Percentiles rank a stretch among this genome's conserved stretches.
Evolutionary conservation across 2,113 vertebrate genomes (phyloP).

Genomic region (Tupaia chinensis): DNA sequence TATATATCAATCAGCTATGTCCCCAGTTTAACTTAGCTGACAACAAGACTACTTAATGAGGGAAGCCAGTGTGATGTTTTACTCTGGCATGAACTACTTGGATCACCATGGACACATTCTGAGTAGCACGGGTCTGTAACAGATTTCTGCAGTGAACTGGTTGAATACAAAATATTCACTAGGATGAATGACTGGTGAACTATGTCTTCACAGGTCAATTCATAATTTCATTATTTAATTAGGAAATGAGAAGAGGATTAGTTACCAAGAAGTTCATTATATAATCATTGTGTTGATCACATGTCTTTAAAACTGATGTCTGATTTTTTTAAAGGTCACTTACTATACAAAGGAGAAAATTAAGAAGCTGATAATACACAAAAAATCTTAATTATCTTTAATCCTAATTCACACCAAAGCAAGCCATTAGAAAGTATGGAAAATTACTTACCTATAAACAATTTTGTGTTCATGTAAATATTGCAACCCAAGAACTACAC

Average conservation of each 20-base stretch:
- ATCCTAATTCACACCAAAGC: conserved; percentile 36
- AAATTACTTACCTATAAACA: conserved; percentile 95
- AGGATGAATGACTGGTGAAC: neutral
- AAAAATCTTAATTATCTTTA: conserved; percentile 49
- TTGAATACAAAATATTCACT: neutral
- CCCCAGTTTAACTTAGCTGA: neutral
- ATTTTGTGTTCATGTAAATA: conserved; percentile 99
- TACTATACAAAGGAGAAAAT: conserved; percentile 34
- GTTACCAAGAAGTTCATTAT: conserved; percentile 9
- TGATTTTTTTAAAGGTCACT: neutral
- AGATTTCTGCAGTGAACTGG: neutral
- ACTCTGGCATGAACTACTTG: neutral
- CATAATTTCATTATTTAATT: conserved; percentile 49
- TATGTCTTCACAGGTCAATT: neutral
- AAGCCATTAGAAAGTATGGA: conserved; percentile 43
- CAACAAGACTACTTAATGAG: neutral
- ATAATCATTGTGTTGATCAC: neutral
- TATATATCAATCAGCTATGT: neutral
- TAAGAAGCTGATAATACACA: conserved; percentile 39
- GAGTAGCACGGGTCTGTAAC: neutral
- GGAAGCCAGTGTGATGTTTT: neutral
- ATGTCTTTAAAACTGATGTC: conserved; percentile 24
- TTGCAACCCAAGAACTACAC: conserved; percentile 98
- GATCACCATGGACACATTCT: neutral
- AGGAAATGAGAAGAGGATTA: conserved; percentile 1